These are phyloP conservation scores for Holcopasites calliopsidis DNA, from an alignment of 1,140 invertebrate species.

Conservation along the genomic window DNA sequence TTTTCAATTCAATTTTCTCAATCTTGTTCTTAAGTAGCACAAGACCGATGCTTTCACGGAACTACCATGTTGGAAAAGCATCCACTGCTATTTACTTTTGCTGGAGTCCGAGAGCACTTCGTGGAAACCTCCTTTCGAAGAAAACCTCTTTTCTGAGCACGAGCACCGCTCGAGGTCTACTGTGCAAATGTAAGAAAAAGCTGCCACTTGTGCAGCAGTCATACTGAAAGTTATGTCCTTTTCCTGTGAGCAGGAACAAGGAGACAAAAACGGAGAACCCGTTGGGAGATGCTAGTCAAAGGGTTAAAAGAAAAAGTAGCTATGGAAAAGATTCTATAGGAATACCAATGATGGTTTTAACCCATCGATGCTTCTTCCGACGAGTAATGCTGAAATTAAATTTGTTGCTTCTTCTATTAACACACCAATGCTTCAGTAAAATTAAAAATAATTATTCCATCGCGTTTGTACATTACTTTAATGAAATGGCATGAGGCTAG, in stretches of 20 bases:
- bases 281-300: slow-evolving; percentile 25
- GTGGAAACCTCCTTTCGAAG: slow-evolving; percentile 46
- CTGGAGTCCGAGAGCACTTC: slow-evolving; percentile 32
- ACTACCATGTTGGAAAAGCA: neutral
- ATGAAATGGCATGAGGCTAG: slow-evolving; percentile 8
- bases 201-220: slow-evolving; percentile 34
- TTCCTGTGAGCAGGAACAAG: slow-evolving; percentile 40
- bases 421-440: no score
- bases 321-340: slow-evolving; percentile 5
- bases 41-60: neutral
- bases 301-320: slow-evolving; percentile 11
- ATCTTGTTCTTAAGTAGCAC: no score
- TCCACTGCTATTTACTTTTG: neutral
- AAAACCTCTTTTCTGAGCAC: slow-evolving; percentile 38
- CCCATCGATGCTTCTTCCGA: neutral
- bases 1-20: no score
- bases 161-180: neutral
- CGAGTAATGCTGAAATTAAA: neutral
- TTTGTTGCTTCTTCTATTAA: no score
- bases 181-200: slow-evolving; percentile 51
- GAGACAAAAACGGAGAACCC: slow-evolving; percentile 29
- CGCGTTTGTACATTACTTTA: no score
- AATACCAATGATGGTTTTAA: neutral
- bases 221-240: slow-evolving; percentile 53
- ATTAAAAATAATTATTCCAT: no score